phyloP scores from a whole-genome alignment of 2,797 vertebrate species.

The Cichlasoma orientale region DNA sequence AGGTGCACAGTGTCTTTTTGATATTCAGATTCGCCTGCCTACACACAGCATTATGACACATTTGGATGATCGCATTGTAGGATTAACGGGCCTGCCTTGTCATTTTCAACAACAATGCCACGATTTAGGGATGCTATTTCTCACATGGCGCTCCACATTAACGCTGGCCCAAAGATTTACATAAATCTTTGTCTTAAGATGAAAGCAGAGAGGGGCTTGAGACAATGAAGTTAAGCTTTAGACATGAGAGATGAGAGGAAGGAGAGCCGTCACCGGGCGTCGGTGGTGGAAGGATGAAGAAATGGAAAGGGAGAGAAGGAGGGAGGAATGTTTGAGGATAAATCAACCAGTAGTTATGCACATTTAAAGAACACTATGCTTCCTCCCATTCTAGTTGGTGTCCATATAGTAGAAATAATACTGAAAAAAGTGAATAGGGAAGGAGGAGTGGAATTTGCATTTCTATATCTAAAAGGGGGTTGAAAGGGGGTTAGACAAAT shows the following conservation, averaged over 20 bases:
- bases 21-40: constrained; percentile 83
- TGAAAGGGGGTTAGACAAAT: constrained; percentile 27
- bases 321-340: constrained; percentile 65
- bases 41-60: constrained; percentile 85
- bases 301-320: constrained; percentile 32
- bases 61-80: constrained; percentile 86
- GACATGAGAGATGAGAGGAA: constrained; percentile 70
- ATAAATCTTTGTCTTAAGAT: constrained; percentile 90
- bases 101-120: constrained; percentile 86
- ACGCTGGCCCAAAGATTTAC: constrained; percentile 85
- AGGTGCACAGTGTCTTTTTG: constrained; percentile 80
- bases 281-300: constrained; percentile 51
- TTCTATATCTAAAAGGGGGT: constrained; percentile 33
- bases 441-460: constrained; percentile 36
- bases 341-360: constrained; percentile 77
- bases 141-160: constrained; percentile 83
- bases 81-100: constrained; percentile 87
- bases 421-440: constrained; percentile 15
- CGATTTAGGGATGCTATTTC: constrained; percentile 86
- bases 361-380: constrained; percentile 64
- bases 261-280: constrained; percentile 58
- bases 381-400: constrained; percentile 37
- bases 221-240: constrained; percentile 87
- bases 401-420: constrained; percentile 40
- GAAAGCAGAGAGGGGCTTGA: constrained; percentile 81